Base-by-base conservation (phyloP, 2,113 vertebrate genomes). In the Grallaria varia region DNA sequence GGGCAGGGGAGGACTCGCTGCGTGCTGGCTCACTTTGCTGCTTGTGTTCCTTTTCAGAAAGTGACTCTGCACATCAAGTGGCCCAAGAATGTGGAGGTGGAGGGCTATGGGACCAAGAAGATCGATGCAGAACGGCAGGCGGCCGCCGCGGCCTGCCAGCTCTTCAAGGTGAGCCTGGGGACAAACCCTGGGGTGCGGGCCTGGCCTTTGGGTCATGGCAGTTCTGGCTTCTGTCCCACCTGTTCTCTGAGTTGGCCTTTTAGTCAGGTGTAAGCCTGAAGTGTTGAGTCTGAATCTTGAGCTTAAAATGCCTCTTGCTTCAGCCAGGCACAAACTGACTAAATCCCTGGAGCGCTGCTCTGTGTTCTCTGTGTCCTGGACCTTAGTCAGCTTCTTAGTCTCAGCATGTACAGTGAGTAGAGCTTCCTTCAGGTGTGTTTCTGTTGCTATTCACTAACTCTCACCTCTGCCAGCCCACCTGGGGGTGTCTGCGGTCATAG, bases 131-230 rank as follows among this genome's bases (percentile, higher is more conserved):
- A 99, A 91, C 97, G 98, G 13, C 98, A 98, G 45, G 99, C 99
- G 12, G 99, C 99, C 2, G 99, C 99, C 0, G 98, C 98, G 1
- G 99, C 98, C 7, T 99, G 99, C 88, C 98, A 98, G 71, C 98
- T 98, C 18, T 98, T 99, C 87, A 99, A 97, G 97, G 99, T 99
- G 97, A 97, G 88, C 60, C 59, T 19, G 39, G 23, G 20, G 47
- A 16, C 22, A 30, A 12, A 35, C 19, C 39, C 35, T n/a, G 12
- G 39, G 10, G 45, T 0, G 28, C 53, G 35, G 44, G 47, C 64
- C 55, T 60, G 1, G 1, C 49, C 56, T 2, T 10, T 10, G 56
- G 22, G 1, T 3, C 6, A 1, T 31, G 10, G 0, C 0, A 19
- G 5, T 58, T 39, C 7, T 63, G 79, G 2, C 28, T 40, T 6